phyloP scores from a whole-genome alignment of 2,113 vertebrate species.

The Erythrolamprus reginae region DNA sequence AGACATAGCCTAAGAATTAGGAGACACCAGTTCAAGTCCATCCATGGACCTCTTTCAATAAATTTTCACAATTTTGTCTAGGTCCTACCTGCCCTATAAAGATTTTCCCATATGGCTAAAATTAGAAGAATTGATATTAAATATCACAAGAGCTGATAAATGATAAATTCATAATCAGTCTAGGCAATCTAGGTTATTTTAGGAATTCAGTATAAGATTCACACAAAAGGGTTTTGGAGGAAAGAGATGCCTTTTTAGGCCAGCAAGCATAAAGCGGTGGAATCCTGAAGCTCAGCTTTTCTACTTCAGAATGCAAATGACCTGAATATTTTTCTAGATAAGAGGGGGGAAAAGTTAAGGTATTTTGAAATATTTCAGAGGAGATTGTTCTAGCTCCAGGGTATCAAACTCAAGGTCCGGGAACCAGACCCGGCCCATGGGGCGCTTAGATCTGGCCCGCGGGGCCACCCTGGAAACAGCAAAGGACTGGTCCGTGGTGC shows the following conservation, averaged over 20 bases:
- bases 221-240: neutral
- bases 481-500: no score
- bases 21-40: neutral
- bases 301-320: neutral
- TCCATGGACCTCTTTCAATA: neutral
- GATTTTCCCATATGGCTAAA: neutral
- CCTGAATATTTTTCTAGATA: neutral
- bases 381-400: neutral
- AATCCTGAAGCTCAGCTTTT: neutral
- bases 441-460: no score
- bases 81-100: neutral
- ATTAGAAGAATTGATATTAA: neutral
- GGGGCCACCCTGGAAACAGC: no score
- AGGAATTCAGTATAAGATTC: neutral
- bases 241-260: neutral
- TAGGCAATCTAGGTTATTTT: neutral
- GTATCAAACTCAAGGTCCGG: no score
- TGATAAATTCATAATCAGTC: neutral
- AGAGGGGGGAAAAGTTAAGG: no score
- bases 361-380: neutral
- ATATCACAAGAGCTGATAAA: neutral
- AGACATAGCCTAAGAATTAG: neutral
- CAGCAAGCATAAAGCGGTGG: neutral
- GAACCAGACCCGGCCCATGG: fast-evolving
- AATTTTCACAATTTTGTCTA: neutral